Conservation (phyloP, 2,113 vertebrate genomes). For the Gorsachius goisagi region DNA sequence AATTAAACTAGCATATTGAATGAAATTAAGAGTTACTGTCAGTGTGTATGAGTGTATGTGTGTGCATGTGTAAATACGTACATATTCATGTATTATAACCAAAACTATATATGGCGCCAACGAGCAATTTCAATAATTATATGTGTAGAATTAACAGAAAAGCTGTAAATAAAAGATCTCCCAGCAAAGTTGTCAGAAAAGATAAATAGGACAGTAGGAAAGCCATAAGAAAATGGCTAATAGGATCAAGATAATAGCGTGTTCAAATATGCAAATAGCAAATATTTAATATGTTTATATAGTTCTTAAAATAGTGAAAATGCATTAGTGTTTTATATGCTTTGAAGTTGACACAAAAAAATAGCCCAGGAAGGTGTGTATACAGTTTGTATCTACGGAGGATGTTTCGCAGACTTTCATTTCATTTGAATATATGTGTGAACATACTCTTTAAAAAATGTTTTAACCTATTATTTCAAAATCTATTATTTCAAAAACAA, state of each 20-base stretch:
- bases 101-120: background rate
- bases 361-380: background rate
- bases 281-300: background rate
- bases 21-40: background rate
- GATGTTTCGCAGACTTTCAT: background rate
- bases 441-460: background rate
- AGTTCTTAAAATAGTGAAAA: background rate
- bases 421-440: background rate
- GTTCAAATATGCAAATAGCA: background rate
- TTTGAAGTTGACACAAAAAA: background rate
- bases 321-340: background rate
- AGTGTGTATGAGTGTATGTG: background rate
- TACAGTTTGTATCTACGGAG: background rate
- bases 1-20: background rate
- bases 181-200: background rate
- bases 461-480: background rate
- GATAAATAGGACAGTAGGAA: background rate
- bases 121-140: background rate
- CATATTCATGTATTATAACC: background rate
- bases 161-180: background rate
- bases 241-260: background rate
- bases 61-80: background rate
- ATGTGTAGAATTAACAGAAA: background rate
- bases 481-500: background rate
- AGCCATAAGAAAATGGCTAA: background rate